Evolutionary conservation across 2,797 vertebrate species (phyloP).

Genomic region (Percopsis omiscomaycus): DNA sequence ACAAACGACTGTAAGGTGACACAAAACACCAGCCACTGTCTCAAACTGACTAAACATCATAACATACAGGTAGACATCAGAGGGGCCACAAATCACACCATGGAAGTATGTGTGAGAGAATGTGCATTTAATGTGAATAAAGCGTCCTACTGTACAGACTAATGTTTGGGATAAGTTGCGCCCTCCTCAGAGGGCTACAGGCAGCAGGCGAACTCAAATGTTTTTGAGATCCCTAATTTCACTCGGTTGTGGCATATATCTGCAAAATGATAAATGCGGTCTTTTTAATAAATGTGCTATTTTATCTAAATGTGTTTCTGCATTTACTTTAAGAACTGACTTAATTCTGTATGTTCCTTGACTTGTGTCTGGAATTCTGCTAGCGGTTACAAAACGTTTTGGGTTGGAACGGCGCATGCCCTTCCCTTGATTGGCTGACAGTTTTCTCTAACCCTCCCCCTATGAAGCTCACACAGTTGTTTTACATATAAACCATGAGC

Average conservation of each 20-base stretch:
- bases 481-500: too few relatives aligned
- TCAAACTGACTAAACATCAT: slow-evolving; percentile 22
- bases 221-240: slow-evolving; percentile 44
- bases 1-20: slow-evolving; percentile 22
- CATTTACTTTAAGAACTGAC: slow-evolving; percentile 13
- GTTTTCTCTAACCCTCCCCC: too few relatives aligned
- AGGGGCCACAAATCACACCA: slow-evolving; percentile 25
- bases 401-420: too few relatives aligned
- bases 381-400: too few relatives aligned
- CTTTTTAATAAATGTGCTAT: slow-evolving; percentile 89
- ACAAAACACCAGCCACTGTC: slow-evolving; percentile 21
- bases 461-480: too few relatives aligned
- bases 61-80: not conserved
- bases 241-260: slow-evolving; percentile 53
- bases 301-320: slow-evolving; percentile 74
- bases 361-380: not conserved
- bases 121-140: slow-evolving; percentile 15
- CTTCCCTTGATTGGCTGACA: too few relatives aligned
- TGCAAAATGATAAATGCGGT: slow-evolving; percentile 72
- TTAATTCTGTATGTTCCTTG: not conserved
- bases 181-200: slow-evolving; percentile 36
- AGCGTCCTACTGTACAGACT: slow-evolving; percentile 38
- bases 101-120: slow-evolving; percentile 33
- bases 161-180: slow-evolving; percentile 24
- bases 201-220: slow-evolving; percentile 53